Evolutionary conservation across 2,113 vertebrate species (phyloP).

Genomic region (Mormoops blainvillei): DNA sequence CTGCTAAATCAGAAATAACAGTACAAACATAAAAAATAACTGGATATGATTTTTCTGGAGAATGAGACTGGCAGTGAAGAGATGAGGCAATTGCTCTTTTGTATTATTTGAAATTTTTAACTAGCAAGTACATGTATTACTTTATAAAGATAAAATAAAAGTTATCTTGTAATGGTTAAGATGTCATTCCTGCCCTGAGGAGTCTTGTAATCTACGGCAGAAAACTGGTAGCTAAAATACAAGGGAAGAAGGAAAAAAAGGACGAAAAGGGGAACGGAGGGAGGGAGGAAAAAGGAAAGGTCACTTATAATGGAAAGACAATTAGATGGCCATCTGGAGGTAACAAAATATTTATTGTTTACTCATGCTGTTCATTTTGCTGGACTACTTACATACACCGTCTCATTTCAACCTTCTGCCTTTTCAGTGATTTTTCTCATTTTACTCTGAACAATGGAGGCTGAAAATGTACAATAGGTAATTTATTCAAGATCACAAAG

Average conservation of each 20-base stretch:
- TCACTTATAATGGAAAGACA: not conserved
- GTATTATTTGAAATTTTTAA: not conserved
- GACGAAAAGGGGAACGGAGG: not conserved
- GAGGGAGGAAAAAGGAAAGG: not conserved
- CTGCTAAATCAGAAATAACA: not conserved
- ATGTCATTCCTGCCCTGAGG: not conserved
- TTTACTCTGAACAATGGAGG: not conserved
- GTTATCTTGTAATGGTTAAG: not conserved
- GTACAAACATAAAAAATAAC: not conserved
- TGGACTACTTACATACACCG: not conserved
- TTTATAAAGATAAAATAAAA: slow-evolving; percentile 3
- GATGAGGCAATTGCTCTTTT: not conserved
- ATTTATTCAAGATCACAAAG: not conserved
- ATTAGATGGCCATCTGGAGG: not conserved
- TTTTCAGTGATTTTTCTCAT: not conserved
- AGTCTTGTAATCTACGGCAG: not conserved
- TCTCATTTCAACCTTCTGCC: not conserved
- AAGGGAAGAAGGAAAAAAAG: not conserved
- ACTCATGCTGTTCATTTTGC: not conserved
- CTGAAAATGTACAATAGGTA: not conserved
- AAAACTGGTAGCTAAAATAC: slow-evolving; percentile 8
- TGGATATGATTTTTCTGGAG: not conserved
- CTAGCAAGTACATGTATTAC: not conserved
- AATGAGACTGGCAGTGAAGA: not conserved
- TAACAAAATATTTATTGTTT: not conserved